Percentiles rank a stretch among this genome's conserved stretches.
Evolutionary conservation across 2,113 vertebrate genomes (phyloP).

Genomic region (Trachemys scripta): DNA sequence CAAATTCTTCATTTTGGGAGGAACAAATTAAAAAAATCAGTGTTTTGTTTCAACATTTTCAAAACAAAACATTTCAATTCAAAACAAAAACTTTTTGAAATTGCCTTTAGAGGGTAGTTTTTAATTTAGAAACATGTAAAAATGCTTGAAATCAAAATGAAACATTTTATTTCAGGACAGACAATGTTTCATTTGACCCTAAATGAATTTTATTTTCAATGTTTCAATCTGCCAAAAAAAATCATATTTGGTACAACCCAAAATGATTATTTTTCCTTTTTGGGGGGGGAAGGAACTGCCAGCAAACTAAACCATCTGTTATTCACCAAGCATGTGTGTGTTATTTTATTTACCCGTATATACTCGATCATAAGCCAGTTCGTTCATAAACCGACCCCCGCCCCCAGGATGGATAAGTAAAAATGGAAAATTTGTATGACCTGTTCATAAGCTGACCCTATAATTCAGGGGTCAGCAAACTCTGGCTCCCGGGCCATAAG

Average conservation of each 20-base stretch:
- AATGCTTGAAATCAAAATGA: not conserved
- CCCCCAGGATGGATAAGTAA: too few relatives aligned
- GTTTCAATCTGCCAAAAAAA: not conserved
- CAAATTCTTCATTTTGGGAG: not conserved
- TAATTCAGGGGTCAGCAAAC: too few relatives aligned
- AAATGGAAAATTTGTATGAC: too few relatives aligned
- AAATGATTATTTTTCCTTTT: not conserved
- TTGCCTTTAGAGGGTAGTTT: not conserved
- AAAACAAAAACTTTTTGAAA: not conserved
- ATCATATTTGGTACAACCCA: not conserved
- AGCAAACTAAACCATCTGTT: not conserved
- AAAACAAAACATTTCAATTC: not conserved
- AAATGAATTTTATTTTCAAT: not conserved
- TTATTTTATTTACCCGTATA: not conserved
- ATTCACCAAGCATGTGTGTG: not conserved
- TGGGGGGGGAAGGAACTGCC: not conserved
- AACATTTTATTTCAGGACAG: not conserved
- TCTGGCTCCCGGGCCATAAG: too few relatives aligned
- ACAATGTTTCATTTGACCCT: not conserved
- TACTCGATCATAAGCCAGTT: too few relatives aligned
- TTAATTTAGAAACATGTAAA: not conserved
- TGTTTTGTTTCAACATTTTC: too few relatives aligned
- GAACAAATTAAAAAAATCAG: too few relatives aligned
- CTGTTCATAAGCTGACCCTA: too few relatives aligned
- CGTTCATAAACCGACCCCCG: too few relatives aligned